These are phyloP conservation scores for Eristalis intricaria DNA, from an alignment of 2,888 invertebrate species.

Conservation along the genomic window DNA sequence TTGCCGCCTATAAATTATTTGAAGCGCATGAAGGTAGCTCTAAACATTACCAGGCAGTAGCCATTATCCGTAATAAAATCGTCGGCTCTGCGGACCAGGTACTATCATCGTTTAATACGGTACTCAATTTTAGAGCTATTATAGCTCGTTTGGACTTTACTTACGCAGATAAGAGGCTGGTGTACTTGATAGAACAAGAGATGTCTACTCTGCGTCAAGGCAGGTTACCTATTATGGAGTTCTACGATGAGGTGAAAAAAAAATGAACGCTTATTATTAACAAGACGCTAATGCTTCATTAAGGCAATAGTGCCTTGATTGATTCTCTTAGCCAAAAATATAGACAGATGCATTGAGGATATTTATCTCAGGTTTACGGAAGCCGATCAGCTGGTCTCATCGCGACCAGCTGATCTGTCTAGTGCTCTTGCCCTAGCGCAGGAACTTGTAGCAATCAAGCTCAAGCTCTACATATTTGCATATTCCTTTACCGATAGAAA, in stretches of 20 bases:
- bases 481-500: conserved; percentile 2
- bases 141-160: conserved; percentile 66
- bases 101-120: no score
- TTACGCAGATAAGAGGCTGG: conserved; percentile 64
- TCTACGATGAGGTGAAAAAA: conserved; percentile 67
- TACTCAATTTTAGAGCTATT: conserved; percentile 61
- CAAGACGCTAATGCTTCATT: conserved; percentile 67
- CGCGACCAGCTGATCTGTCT: conserved; percentile 45
- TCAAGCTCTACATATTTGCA: conserved; percentile 36
- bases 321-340: conserved; percentile 68
- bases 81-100: no score
- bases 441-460: conserved; percentile 36
- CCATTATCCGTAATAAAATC: conserved; percentile 53
- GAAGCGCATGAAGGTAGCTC: conserved; percentile 9
- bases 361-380: conserved; percentile 37
- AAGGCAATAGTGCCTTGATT: conserved; percentile 37
- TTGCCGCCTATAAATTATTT: conserved; percentile 6
- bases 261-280: conserved; percentile 67
- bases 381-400: conserved; percentile 53
- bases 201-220: conserved; percentile 64
- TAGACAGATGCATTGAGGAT: conserved; percentile 44
- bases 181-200: conserved; percentile 62
- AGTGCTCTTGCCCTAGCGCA: conserved; percentile 38
- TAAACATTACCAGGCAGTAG: conserved; percentile 41
- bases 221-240: conserved; percentile 44